Base-by-base conservation (phyloP, 2,797 vertebrate genomes). In the Artibeus lituratus region DNA sequence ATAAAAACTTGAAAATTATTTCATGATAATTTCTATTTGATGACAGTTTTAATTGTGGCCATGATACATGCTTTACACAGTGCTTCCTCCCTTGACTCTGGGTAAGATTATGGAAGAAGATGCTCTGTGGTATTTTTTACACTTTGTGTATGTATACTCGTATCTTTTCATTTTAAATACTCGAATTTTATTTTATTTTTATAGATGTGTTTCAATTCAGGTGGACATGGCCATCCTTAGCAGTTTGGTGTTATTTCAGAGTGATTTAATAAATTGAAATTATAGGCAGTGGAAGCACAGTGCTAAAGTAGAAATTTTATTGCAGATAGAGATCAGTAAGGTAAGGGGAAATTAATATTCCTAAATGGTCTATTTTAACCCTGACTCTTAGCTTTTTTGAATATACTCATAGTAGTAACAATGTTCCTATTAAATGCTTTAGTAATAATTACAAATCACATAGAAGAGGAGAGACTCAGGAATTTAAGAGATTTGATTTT, bases 241-340 rank as follows among this genome's bases (percentile, higher is more conserved):
- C 15, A 73, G 12, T 59, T 74, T 87, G 59, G 2, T 37, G 29
- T 90, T 85, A 67, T 88, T 78, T 70, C 37, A 10, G 16, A 77
- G 24, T 95, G 37, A 96, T 87, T 62, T 70, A 32, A 26, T 72
- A 37, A 21, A 49, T 51, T 87, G 49, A 81, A 90, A 77, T 91
- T 70, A 14, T 37, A 91, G 22, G 35, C 16, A 69, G 18, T 74
- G 7, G 39, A 84, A 78, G 93, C 44, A 87, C 47, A 44, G 35
- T 96, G 91, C 77, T 97, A 97, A 90, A 77, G 57, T 51, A 96
- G 93, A 97, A 97, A 49, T 69, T 73, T 47, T 49, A 87, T 7
- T 47, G 22, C 35, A 70, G 5, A 10, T 55, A 26, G 49, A 35
- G 82, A 82, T 88, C 76, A 69, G 32, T 42, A 74, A 78, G 16